Evolutionary conservation across 2,113 vertebrate species (phyloP), one percentile per base, ranked within the genome.

Genomic region (Ibidorhyncha struthersii): DNA sequence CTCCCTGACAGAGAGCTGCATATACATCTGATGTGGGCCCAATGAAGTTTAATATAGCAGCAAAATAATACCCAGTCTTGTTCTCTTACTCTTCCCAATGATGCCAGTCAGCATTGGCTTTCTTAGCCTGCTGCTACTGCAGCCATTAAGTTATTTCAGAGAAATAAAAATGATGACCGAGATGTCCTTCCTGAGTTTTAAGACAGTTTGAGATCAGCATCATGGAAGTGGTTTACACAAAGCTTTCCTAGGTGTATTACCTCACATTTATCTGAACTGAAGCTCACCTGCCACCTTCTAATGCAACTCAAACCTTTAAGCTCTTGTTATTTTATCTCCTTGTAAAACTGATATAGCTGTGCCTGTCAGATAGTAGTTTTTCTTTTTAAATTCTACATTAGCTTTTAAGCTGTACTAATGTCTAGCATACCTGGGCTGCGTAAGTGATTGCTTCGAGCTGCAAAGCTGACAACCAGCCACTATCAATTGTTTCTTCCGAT

Each of bases 391-490:
- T 58, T 84, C 72, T 23, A 17, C 8, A 34, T 27, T 81, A 89
- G 53, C 22, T 83, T 90, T 91, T 83, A 63, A 58, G 58, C 77
- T 52, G 47, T 9, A 34, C 40, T 71, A 17, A 32, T 19, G 32
- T 40, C 41, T 41, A 36, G 29, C 94, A 41, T 97, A 99, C 99
- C 99, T 99, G 99, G 71, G 99, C 98, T 83, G 99, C 99, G 0
- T 99, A 99, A 12, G 99, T 99, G 91, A 99, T 98, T 12, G 99
- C 99, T 96, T 99, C 99, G 16, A 99, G 99, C 53, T 99, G 99
- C 97, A 99, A 97, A 23, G 99, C 99, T 29, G 99, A 99, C 58
- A 99, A 88, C 99, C 99, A 99, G 84, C 99, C 99, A 34, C 98
- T 98, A 76, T 99, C 99, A 45, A 99, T 99, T n/a, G 97, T 98